Evolutionary conservation across 1,140 invertebrate genomes (phyloP).

Genomic region (Spodoptera litura): DNA sequence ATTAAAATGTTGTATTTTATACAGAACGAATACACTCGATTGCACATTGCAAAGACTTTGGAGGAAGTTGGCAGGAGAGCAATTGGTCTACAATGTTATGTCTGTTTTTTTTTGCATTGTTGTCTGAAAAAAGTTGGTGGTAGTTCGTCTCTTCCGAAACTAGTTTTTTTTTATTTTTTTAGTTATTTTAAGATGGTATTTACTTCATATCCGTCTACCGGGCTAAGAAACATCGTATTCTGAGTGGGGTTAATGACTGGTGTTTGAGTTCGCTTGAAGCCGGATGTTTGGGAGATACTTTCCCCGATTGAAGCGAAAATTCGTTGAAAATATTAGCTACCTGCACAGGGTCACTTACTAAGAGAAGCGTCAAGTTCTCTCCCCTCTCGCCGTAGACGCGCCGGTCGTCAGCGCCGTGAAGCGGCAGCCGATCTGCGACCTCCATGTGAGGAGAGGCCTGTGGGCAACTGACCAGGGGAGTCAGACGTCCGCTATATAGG

Average conservation of each 20-base stretch:
- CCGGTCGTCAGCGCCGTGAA: too few species aligned
- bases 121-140: background rate
- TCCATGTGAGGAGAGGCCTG: too few species aligned
- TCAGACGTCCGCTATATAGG: too few species aligned
- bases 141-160: background rate
- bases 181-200: background rate
- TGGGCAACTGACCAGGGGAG: too few species aligned
- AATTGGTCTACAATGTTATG: background rate
- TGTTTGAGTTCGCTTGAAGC: background rate
- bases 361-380: too few species aligned
- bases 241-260: background rate
- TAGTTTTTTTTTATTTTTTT: conserved; percentile 1
- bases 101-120: background rate
- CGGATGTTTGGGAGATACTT: too few species aligned
- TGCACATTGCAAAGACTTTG: background rate
- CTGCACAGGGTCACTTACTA: background rate
- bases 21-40: background rate
- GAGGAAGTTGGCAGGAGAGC: background rate
- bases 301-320: background rate
- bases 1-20: background rate
- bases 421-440: too few species aligned
- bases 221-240: background rate
- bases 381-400: too few species aligned
- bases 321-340: background rate
- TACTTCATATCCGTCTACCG: background rate